Evolutionary conservation across 2,888 invertebrate species (phyloP), one percentile per base, ranked within the genome.

Genomic region (Andrena chrysosceles): DNA sequence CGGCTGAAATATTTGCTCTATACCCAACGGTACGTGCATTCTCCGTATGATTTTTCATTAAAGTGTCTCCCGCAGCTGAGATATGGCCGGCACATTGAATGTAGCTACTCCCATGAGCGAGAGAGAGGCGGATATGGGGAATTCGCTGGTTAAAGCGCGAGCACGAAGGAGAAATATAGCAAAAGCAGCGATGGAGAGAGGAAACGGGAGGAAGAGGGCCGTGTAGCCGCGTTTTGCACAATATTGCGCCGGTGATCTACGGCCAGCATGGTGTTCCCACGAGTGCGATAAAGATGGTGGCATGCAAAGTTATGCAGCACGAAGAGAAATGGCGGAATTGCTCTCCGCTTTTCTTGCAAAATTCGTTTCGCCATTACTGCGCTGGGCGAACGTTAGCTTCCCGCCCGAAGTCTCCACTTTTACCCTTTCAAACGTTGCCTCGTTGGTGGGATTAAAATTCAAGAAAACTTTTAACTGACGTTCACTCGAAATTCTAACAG

Each of bases 11-110:
- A 91, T 90, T 88, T 84, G 87, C 84, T 79, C 87, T 89, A 86
- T 89, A 87, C 83, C 88, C 86, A 81, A 75, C 84, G 89, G 89
- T 88, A 90, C 91, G 90, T 89, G 91, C 89, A 86, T 89, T 93
- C 91, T 87, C 90, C 91, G 92, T 92, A 93, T 93, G 93, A 94
- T 93, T 93, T 94, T 93, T 93, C 93, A 94, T 94, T 93, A 93
- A 93, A 93, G 91, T 93, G 93, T 93, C 93, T 91, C 90, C 85
- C 89, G 87, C 85, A 85, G 80, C 90, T 93, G 93, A 93, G 93
- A 93, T 93, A 93, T 91, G 91, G 90, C 86, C 90, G 90, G 91
- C 91, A 93, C 93, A 94, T 93, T 93, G 93, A 94, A 93, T 93
- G 92, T 91, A 89, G 90, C 91, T 90, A 87, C 85, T 90, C 90